Conservation (phyloP, 2,113 vertebrate species). For the Neodon shergylaensis region DNA sequence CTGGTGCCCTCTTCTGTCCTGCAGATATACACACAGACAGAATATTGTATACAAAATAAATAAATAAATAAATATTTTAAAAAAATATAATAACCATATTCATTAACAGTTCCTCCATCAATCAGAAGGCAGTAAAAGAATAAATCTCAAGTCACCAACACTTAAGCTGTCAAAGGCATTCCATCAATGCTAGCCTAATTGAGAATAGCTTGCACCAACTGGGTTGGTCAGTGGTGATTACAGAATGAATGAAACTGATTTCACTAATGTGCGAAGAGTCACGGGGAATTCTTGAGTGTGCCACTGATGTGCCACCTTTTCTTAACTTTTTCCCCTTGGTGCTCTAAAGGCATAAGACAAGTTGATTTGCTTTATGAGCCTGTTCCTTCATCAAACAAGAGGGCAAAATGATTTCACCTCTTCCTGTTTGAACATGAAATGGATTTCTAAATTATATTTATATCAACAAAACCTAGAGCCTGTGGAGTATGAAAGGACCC, state of each 20-base stretch:
- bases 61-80: too few species aligned
- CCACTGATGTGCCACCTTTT: constrained; percentile 3
- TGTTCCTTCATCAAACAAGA: not conserved
- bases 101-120: constrained; percentile 7
- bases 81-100: constrained; percentile 13
- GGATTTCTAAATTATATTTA: not conserved
- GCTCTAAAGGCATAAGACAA: not conserved
- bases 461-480: not conserved
- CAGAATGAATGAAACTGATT: constrained; percentile 51
- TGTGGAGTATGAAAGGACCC: not conserved
- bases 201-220: constrained; percentile 18
- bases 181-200: not conserved
- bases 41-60: too few species aligned
- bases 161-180: constrained; percentile 34
- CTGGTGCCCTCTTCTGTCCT: too few species aligned
- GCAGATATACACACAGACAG: too few species aligned
- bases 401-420: not conserved
- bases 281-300: constrained; percentile 31
- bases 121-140: constrained; percentile 36
- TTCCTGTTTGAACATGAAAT: not conserved
- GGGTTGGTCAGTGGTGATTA: constrained; percentile 15
- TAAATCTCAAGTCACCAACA: constrained; percentile 29
- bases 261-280: constrained; percentile 45
- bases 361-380: constrained; percentile 29
- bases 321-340: not conserved